These are phyloP conservation scores for Cheumatopsyche charites DNA, from an alignment of 1,140 invertebrate species.

Conservation along the genomic window DNA sequence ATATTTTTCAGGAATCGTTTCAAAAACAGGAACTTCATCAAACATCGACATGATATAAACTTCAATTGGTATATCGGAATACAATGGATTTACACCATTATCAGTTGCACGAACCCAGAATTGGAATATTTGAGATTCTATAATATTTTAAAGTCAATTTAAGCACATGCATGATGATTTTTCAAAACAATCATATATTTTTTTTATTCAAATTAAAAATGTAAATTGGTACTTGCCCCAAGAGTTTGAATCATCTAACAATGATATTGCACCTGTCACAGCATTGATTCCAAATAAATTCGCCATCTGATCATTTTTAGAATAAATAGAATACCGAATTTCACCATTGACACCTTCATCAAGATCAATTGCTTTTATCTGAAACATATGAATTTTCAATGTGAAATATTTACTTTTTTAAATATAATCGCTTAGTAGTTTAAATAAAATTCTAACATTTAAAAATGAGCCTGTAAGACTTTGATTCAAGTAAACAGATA, in stretches of 20 bases:
- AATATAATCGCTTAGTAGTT: too few species aligned
- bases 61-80: conserved; percentile 78
- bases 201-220: too few species aligned
- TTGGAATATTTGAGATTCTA: conserved; percentile 70
- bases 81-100: conserved; percentile 66
- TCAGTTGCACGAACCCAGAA: conserved; percentile 84
- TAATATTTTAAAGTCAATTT: background rate
- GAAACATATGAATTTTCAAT: background rate
- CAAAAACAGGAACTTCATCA: conserved; percentile 73
- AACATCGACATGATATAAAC: conserved; percentile 72
- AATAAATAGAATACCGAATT: conserved; percentile 72
- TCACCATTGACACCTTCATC: conserved; percentile 68
- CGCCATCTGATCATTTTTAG: conserved; percentile 62
- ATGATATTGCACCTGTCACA: conserved; percentile 66
- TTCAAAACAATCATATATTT: too few species aligned
- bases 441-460: conserved; percentile 66
- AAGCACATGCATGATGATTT: too few species aligned
- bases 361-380: conserved; percentile 68
- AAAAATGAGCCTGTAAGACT: conserved; percentile 67
- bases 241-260: conserved; percentile 61
- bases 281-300: conserved; percentile 67
- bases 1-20: conserved; percentile 71
- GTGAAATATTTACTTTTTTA: too few species aligned
- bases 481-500: conserved; percentile 68
- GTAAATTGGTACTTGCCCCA: conserved; percentile 62